Evolutionary conservation across 2,888 invertebrate genomes (phyloP).

Genomic region (Ariolimax columbianus): DNA sequence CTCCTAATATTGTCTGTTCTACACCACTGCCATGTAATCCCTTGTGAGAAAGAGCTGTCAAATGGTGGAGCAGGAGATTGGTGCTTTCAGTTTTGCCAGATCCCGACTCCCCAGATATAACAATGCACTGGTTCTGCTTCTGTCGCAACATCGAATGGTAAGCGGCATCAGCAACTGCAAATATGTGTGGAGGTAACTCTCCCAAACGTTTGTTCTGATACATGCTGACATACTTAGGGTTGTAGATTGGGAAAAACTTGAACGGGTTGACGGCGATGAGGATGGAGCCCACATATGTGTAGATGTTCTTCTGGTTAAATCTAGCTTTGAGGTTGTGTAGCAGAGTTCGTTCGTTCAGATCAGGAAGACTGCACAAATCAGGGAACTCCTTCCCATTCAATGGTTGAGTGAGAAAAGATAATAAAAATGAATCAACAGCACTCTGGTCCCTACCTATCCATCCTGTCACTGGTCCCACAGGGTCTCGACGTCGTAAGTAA

Average conservation of each 20-base stretch:
- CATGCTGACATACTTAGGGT: slow-evolving; percentile 96
- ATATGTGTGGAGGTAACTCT: slow-evolving; percentile 96
- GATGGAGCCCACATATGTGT: slow-evolving; percentile 97
- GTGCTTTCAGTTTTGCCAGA: slow-evolving; percentile 98
- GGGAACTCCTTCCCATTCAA: slow-evolving; percentile 93
- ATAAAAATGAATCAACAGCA: slow-evolving; percentile 88
- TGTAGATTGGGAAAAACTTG: slow-evolving; percentile 96
- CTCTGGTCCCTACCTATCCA: slow-evolving; percentile 85
- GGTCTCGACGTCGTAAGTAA: slow-evolving; percentile 90
- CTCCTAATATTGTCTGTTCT: slow-evolving; percentile 96
- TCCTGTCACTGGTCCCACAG: slow-evolving; percentile 62
- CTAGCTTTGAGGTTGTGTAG: slow-evolving; percentile 91
- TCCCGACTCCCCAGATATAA: slow-evolving; percentile 95
- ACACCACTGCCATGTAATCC: slow-evolving; percentile 91
- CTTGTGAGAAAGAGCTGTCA: slow-evolving; percentile 95
- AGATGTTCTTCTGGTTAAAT: slow-evolving; percentile 94
- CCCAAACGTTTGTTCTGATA: slow-evolving; percentile 95
- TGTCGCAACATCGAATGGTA: slow-evolving; percentile 96
- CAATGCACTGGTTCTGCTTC: slow-evolving; percentile 93
- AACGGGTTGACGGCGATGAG: slow-evolving; percentile 94
- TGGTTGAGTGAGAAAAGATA: slow-evolving; percentile 94
- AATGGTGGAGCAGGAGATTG: slow-evolving; percentile 94
- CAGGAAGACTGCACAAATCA: slow-evolving; percentile 95
- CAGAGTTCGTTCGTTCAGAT: slow-evolving; percentile 94
- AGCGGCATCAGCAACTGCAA: slow-evolving; percentile 95